Evolutionary conservation across 1,140 invertebrate genomes (phyloP), one percentile per base, ranked within the genome.

Genomic region (Sycobia sp.): DNA sequence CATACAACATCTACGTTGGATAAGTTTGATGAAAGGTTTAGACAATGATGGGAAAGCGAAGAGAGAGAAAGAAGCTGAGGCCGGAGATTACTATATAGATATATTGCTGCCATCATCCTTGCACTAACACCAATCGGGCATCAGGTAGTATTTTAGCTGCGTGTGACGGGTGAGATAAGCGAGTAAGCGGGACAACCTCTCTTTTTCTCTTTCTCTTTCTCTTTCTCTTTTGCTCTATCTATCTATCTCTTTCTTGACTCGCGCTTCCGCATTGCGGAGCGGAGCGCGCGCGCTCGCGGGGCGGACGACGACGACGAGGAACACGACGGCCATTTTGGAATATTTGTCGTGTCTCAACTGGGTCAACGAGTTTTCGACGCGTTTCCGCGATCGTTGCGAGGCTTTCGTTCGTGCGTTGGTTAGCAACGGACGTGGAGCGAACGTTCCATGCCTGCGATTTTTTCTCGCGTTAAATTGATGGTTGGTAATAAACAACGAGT

Each of bases 281-380:
- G 29, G 56, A 22, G 20, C 25, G 44, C 20, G 44, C 20, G 20
- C 25, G 20, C 14, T 14, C 23, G 5, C 22, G 1, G 10, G 10
- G 11, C 22, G 22, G 20, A 2, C 20, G 10, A n/a, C 20, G 25
- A 23, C 23, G 13, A 0, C 44, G 44, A 14, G 23, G 23, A 44
- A 46, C 44, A 13, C 10, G 34, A 41, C 60, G 43, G 60, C 60
- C 60, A 62, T 62, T 23, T 62, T 62, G 60, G 55, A 62, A 55
- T 46, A 13, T 46, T 62, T 32, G 34, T 61, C 29, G 23, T 16
- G 43, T 16, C 32, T 16, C 60, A 62, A 62, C 51, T 62, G 43
- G 51, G 60, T 55, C 60, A 62, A 22, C 43, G 50, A 46, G 29
- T 36, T 49, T 39, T 55, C 36, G 9, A 13, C 39, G 14, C 23